Conservation (phyloP, 2,113 vertebrate genomes). For the Gavialis gangeticus region DNA sequence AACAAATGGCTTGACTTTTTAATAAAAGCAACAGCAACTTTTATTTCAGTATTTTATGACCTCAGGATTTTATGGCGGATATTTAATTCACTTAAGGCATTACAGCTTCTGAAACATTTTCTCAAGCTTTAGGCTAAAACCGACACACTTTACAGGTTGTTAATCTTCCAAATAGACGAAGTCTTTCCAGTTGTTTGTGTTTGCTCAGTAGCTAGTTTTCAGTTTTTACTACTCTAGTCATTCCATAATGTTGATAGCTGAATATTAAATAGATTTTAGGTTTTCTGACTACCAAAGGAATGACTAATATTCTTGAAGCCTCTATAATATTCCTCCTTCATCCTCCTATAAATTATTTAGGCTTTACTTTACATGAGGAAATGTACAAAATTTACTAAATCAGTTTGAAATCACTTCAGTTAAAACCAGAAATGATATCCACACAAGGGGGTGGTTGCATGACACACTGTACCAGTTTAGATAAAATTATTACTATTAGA, state of each 20-base stretch:
- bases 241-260: background rate
- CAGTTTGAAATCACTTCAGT: too few relatives aligned
- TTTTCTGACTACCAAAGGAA: background rate
- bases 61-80: background rate
- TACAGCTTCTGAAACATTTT: background rate
- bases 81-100: background rate
- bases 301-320: background rate
- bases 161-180: background rate
- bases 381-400: background rate
- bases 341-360: background rate
- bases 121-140: background rate
- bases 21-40: too few relatives aligned
- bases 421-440: too few relatives aligned
- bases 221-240: background rate
- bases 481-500: too few relatives aligned
- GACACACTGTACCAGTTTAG: too few relatives aligned
- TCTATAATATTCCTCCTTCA: background rate
- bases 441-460: too few relatives aligned
- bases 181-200: background rate
- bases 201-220: background rate
- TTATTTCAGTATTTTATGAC: too few relatives aligned
- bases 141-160: background rate
- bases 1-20: background rate
- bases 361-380: background rate
- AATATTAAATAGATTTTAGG: background rate